Percentiles rank a stretch among this genome's conserved stretches.
These are phyloP conservation scores for Hafferia zeledoni DNA, from an alignment of 2,797 vertebrate species.

Conservation along the genomic window DNA sequence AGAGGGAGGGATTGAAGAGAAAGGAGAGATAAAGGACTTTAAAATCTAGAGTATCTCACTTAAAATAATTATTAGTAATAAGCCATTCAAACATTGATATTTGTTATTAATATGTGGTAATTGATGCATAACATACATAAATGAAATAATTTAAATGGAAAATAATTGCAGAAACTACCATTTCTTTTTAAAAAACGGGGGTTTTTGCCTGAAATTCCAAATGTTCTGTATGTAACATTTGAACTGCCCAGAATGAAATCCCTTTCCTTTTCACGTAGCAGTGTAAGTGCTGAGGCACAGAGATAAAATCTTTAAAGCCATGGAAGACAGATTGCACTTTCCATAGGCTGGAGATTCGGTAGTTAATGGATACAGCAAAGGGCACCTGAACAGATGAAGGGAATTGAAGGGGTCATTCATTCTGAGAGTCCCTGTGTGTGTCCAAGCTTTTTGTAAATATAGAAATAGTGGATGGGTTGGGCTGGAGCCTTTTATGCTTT, in stretches of 20 bases:
- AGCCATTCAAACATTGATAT: neutral
- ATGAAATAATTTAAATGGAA: neutral
- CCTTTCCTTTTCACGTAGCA: neutral
- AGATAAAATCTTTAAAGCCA: neutral
- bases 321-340: slow-evolving; percentile 14
- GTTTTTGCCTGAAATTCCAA: neutral
- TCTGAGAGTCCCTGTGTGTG: neutral
- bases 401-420: neutral
- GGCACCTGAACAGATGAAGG: neutral
- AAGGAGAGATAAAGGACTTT: neutral
- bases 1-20: neutral
- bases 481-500: neutral
- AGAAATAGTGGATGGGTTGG: neutral
- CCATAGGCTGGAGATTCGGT: neutral
- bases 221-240: neutral
- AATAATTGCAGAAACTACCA: neutral
- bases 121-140: neutral
- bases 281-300: neutral
- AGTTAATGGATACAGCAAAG: neutral
- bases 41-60: neutral
- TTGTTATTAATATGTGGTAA: neutral
- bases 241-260: neutral
- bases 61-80: neutral
- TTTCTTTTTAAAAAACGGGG: neutral
- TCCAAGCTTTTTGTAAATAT: neutral